These are phyloP conservation scores for Tinamus major DNA, from an alignment of 2,797 vertebrate genomes.

Conservation along the genomic window DNA sequence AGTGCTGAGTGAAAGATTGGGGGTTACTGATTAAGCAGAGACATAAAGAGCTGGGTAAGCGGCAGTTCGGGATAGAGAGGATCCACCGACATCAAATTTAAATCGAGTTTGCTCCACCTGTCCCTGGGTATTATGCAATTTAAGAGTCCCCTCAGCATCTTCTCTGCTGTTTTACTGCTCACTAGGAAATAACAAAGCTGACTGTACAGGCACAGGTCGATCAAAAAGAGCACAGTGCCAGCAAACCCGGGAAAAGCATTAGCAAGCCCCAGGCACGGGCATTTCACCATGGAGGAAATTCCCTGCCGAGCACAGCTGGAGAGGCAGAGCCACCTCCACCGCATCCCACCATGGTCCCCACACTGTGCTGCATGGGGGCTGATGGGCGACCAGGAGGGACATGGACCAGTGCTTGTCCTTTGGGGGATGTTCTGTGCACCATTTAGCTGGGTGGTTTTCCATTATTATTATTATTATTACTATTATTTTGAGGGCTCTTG, in stretches of 20 bases:
- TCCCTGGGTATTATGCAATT: background rate
- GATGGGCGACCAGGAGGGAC: background rate
- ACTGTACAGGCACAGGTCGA: background rate
- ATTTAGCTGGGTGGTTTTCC: background rate
- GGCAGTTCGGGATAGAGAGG: background rate
- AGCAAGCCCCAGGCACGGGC: background rate
- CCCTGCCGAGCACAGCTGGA: background rate
- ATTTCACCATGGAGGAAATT: background rate
- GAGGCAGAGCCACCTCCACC: rapidly evolving
- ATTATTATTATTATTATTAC: background rate
- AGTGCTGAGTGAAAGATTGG: background rate
- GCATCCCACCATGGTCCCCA: background rate
- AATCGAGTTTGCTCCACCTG: background rate
- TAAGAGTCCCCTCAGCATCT: background rate
- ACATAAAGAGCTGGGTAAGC: background rate
- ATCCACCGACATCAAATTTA: background rate
- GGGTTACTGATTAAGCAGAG: background rate
- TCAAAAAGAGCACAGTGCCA: background rate
- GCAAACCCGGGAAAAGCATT: background rate
- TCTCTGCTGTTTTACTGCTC: background rate
- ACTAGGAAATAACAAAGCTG: background rate
- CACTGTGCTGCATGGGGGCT: background rate
- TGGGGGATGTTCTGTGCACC: background rate
- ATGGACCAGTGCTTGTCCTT: background rate
- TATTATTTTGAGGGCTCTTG: slow-evolving; percentile 30